Percentiles rank a stretch among this genome's conserved stretches.
These are phyloP conservation scores for Melipona beecheii DNA, from an alignment of 2,888 invertebrate genomes.

Conservation along the genomic window DNA sequence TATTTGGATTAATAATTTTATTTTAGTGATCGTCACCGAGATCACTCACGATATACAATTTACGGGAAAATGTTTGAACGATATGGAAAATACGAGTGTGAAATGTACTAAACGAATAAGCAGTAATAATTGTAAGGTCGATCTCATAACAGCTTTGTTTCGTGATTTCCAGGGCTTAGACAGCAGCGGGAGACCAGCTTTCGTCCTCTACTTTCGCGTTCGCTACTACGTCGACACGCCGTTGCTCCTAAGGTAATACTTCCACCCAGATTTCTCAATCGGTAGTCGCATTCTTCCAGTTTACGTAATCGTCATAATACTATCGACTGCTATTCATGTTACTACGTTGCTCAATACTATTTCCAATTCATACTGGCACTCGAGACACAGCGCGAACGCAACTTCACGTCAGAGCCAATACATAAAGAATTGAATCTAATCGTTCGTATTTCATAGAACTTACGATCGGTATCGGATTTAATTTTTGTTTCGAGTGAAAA, in stretches of 20 bases:
- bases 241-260: constrained; percentile 89
- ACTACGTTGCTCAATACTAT: background rate
- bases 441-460: too few species aligned
- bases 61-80: background rate
- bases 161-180: constrained; percentile 90
- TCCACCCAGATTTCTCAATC: background rate
- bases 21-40: background rate
- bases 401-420: background rate
- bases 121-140: background rate
- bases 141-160: constrained; percentile 28
- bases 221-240: constrained; percentile 98
- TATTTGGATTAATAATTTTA: too few species aligned
- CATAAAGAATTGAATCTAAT: too few species aligned
- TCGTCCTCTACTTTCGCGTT: constrained; percentile 95
- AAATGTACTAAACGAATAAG: background rate
- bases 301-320: background rate
- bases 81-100: background rate
- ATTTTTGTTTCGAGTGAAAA: too few species aligned
- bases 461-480: too few species aligned
- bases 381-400: background rate
- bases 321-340: background rate
- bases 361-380: background rate
- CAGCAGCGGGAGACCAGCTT: constrained; percentile 94
- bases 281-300: background rate
- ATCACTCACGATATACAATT: background rate